Base-by-base conservation (phyloP, 2,888 invertebrate genomes). In the Thysanoteuthis rhombus region DNA sequence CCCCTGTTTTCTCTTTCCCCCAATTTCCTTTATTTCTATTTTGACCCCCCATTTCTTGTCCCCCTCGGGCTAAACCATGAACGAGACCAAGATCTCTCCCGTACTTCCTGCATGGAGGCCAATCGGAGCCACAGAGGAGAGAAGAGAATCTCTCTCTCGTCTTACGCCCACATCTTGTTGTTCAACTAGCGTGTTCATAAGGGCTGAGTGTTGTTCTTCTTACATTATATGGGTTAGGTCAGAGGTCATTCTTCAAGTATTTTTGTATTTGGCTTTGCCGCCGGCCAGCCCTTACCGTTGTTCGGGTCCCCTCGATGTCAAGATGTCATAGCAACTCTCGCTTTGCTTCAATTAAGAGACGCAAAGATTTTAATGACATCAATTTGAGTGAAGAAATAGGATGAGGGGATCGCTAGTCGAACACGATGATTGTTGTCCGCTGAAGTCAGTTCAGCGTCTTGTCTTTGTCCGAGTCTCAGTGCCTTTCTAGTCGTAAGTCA, bases 251-350 rank as follows among this genome's bases (percentile, higher is more conserved):
- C 75, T 75, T 75, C n/a, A 75, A 75, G 75, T 75, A 75, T 75
- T 75, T 75, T 75, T 75, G 75, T 75, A 75, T n/a, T 75, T 36
- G 75, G 75, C 75, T 75, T 75, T n/a, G 75, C 75, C 75, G 75
- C n/a, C 75, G 75, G 75, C 75, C 75, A 75, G n/a, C 75, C 75
- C 75, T 75, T 75, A n/a, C 75, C 75, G 75, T n/a, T n/a, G 75
- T 36, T 75, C 75, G 36, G 75, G n/a, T n/a, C 75, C 75, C 75
- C 75, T n/a, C 25, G 36, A 36, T 75, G 75, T 75, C 75, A 75
- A n/a, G n/a, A 75, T 75, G 75, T 75, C 75, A 75, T 75, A 19
- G 75, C 75, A 75, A 75, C 75, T 36, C 75, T 75, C 75, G 75
- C 75, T 75, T 75, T 16, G 75, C 75, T 75, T 36, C 75, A 75